These are phyloP conservation scores for Proterorhinus semilunaris DNA, from an alignment of 2,113 vertebrate genomes.

Conservation along the genomic window DNA sequence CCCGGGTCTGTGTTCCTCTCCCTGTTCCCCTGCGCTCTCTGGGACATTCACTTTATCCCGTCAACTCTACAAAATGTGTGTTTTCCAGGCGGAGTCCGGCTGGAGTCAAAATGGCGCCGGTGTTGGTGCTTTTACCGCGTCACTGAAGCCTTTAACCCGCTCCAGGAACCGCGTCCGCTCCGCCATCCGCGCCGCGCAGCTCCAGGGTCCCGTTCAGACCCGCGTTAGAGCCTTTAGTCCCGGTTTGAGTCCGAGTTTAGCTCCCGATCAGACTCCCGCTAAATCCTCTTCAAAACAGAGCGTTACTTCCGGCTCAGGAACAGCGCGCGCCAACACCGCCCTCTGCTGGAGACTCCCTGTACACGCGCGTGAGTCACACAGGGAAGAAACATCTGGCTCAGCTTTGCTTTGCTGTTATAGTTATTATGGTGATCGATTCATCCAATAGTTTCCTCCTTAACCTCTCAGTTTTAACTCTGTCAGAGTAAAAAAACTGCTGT, in stretches of 20 bases:
- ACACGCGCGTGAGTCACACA: too few species aligned
- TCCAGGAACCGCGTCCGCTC: conserved; percentile 50
- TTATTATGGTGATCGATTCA: too few species aligned
- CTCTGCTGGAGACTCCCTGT: too few species aligned
- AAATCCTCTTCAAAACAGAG: neutral
- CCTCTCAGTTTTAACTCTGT: too few species aligned
- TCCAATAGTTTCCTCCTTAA: too few species aligned
- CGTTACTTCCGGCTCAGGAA: too few species aligned
- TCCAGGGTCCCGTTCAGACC: neutral
- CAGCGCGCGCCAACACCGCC: too few species aligned
- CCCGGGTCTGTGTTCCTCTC: too few species aligned
- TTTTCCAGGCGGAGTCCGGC: neutral
- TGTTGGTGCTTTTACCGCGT: conserved; percentile 48
- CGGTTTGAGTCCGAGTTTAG: too few species aligned
- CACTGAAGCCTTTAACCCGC: conserved; percentile 24
- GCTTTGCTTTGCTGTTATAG: too few species aligned
- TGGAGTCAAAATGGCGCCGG: neutral
- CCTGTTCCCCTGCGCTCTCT: neutral
- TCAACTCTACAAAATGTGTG: neutral
- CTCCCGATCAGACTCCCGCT: neutral
- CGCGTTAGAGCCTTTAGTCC: neutral
- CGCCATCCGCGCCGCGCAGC: neutral
- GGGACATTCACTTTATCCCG: neutral
- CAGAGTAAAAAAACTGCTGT: too few species aligned
- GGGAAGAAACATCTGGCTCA: too few species aligned